Base-by-base conservation (phyloP, 2,113 vertebrate genomes). In the Lathamus discolor region DNA sequence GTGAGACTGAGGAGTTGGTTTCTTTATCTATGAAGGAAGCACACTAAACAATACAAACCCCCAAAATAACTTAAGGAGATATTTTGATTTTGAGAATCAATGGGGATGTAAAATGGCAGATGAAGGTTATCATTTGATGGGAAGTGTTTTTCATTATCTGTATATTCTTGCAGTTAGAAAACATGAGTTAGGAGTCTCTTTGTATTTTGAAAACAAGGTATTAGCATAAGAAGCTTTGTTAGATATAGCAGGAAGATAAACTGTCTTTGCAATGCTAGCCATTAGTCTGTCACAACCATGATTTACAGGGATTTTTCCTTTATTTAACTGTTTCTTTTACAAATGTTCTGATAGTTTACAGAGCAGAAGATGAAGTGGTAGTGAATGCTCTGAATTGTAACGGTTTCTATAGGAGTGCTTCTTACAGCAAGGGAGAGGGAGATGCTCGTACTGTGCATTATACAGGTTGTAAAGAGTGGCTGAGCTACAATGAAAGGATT, bases 321-420 rank as follows among this genome's bases (percentile, higher is more conserved):
- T 83, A 86, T 93, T 93, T 93, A 93, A 95, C 20, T 49, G 66
- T 73, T 96, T 91, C 78, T 78, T 94, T 88, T 90, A 84, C 93
- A 96, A 96, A 73, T n/a, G 15, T 86, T 92, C 68, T 90, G 78
- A 28, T 86, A 66, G 48, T 86, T 93, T 90, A 37, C 81, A 52
- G 78, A 94, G 43, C 7, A 28, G 88, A 93, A 93, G 87, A 86
- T 84, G 66, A 93, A 94, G 81, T 62, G 73, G 43, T 59, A 57
- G 75, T 46, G 81, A 94, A 85, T 17, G 10, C 62, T 91, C 77
- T 92, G 92, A 81, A 90, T 88, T 66, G 57, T 13, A 78, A 84
- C 39, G n/a, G 13, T 17, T 94, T 78, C 2, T 1, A 27, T 81
- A 48, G 2, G 67, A 92, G 62, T 11, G 39, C 66, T 84, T 35